Percentiles rank a stretch among this genome's conserved stretches.
phyloP scores from a whole-genome alignment of 2,797 vertebrate genomes.

The Amblyopsis hoosieri region DNA sequence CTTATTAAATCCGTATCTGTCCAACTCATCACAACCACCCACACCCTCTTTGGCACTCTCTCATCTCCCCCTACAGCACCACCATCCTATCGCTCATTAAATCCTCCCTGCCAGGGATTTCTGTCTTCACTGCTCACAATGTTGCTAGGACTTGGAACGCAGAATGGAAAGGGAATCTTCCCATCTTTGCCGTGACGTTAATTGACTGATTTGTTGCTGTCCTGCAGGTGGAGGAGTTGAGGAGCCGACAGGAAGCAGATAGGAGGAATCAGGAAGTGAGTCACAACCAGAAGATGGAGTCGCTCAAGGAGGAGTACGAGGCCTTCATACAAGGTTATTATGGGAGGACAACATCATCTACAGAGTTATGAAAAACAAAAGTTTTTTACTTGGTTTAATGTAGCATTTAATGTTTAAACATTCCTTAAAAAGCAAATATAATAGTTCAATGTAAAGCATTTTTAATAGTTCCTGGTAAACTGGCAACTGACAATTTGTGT shows the following conservation, averaged over 20 bases:
- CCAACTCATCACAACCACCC: background rate
- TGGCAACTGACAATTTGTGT: background rate
- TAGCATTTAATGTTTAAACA: too few relatives aligned
- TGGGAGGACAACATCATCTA: background rate
- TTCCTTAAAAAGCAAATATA: too few relatives aligned
- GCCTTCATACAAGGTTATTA: conserved; percentile 80
- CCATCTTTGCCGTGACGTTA: background rate
- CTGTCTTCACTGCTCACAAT: background rate
- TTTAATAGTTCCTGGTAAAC: too few relatives aligned
- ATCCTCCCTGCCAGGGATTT: conserved; percentile 4
- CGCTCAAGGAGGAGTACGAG: conserved; percentile 81
- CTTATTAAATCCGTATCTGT: too few relatives aligned
- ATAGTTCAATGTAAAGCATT: too few relatives aligned
- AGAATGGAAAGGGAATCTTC: background rate
- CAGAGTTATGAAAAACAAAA: background rate
- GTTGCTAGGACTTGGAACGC: background rate
- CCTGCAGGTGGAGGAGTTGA: conserved; percentile 87
- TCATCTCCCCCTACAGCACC: background rate
- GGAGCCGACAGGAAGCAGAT: conserved; percentile 83
- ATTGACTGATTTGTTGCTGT: background rate
- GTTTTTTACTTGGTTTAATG: too few relatives aligned
- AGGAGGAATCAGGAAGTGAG: conserved; percentile 82
- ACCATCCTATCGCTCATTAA: background rate
- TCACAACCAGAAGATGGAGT: conserved; percentile 80
- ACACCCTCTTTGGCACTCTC: background rate